A percentile compares a stretch with the other conserved stretches of the same genome.
Evolutionary conservation across 2,888 invertebrate genomes (phyloP).

Genomic region (Micoletzkya japonica): DNA sequence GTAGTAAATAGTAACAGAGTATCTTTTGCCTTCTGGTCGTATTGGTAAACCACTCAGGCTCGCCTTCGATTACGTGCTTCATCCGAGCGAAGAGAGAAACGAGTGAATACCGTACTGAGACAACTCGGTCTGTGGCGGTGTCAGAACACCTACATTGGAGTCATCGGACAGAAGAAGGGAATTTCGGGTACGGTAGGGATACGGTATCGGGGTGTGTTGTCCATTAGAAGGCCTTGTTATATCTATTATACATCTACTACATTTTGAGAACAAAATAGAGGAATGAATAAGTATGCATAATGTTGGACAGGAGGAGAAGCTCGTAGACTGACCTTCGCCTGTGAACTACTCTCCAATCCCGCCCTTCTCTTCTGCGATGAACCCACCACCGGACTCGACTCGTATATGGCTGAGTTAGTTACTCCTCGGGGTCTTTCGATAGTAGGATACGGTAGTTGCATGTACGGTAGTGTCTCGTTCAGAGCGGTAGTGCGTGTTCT

Average conservation of each 20-base stretch:
- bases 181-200: no score
- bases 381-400: conserved; percentile 90
- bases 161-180: conserved; percentile 75
- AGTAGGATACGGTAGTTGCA: background rate
- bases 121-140: conserved; percentile 87
- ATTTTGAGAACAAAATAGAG: no score
- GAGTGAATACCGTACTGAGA: conserved; percentile 72
- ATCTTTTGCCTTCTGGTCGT: background rate
- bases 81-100: conserved; percentile 68
- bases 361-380: conserved; percentile 94
- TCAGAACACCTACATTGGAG: conserved; percentile 85
- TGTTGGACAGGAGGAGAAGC: conserved; percentile 83
- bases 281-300: background rate
- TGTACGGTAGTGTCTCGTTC: background rate
- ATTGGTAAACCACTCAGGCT: conserved; percentile 31
- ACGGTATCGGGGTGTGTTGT: no score
- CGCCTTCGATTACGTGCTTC: conserved; percentile 71
- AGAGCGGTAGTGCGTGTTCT: conserved; percentile 76
- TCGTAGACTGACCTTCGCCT: conserved; percentile 78
- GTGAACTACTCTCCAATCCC: conserved; percentile 85
- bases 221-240: no score
- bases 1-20: background rate
- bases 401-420: conserved; percentile 83
- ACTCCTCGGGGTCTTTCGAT: background rate
- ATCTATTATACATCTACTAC: no score